These are phyloP conservation scores for Chirona hameri DNA, from an alignment of 2,888 invertebrate species.

Conservation along the genomic window DNA sequence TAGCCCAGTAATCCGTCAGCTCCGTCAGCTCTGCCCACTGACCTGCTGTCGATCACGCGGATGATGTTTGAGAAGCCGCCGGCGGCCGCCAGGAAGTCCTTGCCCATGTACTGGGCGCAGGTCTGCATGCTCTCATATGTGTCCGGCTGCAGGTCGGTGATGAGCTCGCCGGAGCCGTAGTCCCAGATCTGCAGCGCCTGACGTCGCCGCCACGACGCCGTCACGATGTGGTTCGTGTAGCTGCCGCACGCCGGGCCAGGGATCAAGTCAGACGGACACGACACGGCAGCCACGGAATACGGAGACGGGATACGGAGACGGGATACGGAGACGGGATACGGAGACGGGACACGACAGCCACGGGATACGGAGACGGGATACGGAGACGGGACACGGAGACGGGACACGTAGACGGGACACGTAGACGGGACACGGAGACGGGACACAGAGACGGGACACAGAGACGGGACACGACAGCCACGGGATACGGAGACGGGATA, in stretches of 20 bases:
- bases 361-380: too few relatives aligned
- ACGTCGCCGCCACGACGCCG: constrained; percentile 62
- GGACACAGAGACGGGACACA: too few relatives aligned
- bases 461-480: too few relatives aligned
- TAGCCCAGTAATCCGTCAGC: too few relatives aligned
- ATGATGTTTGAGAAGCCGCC: constrained; percentile 22
- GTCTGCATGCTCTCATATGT: constrained; percentile 8
- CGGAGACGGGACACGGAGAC: too few relatives aligned
- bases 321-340: too few relatives aligned
- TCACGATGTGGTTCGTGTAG: constrained; percentile 53
- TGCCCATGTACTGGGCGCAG: constrained; percentile 6
- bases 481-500: too few relatives aligned
- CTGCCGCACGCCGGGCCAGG: neutral
- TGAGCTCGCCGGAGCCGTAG: constrained; percentile 61
- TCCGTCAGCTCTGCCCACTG: neutral
- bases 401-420: too few relatives aligned
- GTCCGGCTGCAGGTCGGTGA: constrained; percentile 48
- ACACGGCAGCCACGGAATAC: too few relatives aligned
- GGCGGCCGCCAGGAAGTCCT: neutral
- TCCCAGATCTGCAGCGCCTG: constrained; percentile 63
- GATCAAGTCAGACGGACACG: neutral
- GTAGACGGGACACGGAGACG: too few relatives aligned
- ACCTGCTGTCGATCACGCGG: constrained; percentile 22
- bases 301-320: too few relatives aligned
- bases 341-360: too few relatives aligned